Evolutionary conservation across 2,888 invertebrate species (phyloP).

Genomic region (Drosophila conformis): DNA sequence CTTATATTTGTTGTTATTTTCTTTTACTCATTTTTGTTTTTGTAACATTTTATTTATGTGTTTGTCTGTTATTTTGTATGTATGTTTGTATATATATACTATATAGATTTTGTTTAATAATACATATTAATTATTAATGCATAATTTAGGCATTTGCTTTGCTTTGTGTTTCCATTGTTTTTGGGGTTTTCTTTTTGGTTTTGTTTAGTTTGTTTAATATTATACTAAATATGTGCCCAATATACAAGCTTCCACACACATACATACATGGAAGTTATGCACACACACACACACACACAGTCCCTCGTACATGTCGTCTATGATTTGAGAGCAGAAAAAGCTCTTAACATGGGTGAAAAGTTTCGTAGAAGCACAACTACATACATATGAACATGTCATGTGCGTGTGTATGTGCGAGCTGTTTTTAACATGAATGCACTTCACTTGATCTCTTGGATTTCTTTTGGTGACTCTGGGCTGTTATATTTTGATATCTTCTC

Average conservation of each 20-base stretch:
- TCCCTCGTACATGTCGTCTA: background rate
- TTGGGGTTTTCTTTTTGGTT: slow-evolving; percentile 17
- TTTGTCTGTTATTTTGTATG: slow-evolving; percentile 22
- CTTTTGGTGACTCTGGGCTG: slow-evolving; percentile 3
- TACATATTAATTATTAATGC: slow-evolving; percentile 63
- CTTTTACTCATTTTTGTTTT: slow-evolving; percentile 10
- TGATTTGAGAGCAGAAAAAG: slow-evolving; percentile 1
- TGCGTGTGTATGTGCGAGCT: slow-evolving; percentile 4
- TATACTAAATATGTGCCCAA: slow-evolving; percentile 59
- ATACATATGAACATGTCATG: slow-evolving; percentile 36
- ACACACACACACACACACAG: background rate
- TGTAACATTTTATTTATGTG: slow-evolving; percentile 23
- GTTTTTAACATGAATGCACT: background rate
- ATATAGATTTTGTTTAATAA: slow-evolving; percentile 39
- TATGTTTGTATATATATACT: slow-evolving; percentile 31
- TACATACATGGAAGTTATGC: slow-evolving; percentile 12
- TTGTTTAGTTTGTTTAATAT: slow-evolving; percentile 28
- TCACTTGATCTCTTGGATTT: background rate
- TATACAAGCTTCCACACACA: slow-evolving; percentile 52
- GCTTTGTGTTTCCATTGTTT: slow-evolving; percentile 44
- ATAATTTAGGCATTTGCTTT: slow-evolving; percentile 68
- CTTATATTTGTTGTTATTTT: slow-evolving; percentile 6
- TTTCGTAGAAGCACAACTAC: slow-evolving; percentile 14
- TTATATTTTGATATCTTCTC: background rate
- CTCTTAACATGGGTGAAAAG: slow-evolving; percentile 14